phyloP scores from a whole-genome alignment of 1,140 invertebrate genomes.

The Drosophila hydei region DNA sequence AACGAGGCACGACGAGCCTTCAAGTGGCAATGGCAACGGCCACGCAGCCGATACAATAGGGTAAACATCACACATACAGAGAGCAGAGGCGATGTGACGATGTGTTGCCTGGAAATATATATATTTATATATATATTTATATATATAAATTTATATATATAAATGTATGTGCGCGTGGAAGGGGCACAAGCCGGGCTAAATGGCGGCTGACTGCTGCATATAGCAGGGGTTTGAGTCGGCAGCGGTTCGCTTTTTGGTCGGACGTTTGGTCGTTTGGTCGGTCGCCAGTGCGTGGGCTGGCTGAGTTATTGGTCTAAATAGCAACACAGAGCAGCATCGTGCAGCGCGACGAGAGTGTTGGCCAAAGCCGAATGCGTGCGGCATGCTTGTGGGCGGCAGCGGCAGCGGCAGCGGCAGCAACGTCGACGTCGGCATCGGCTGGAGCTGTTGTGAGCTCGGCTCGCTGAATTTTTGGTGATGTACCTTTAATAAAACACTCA shows the following conservation, averaged over 20 bases:
- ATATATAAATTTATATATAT: conserved; percentile 1
- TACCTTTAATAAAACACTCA: conserved; percentile 60
- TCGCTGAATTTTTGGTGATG: conserved; percentile 52
- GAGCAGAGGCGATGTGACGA: conserved; percentile 3
- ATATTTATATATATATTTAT: neutral
- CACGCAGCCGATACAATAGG: conserved; percentile 20
- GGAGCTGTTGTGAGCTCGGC: neutral
- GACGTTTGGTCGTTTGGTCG: conserved; percentile 9
- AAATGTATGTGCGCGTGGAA: conserved; percentile 5
- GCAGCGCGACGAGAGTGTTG: conserved; percentile 11
- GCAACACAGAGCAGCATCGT: conserved; percentile 53
- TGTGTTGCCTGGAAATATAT: conserved; percentile 8
- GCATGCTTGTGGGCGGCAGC: no score
- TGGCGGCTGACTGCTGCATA: neutral
- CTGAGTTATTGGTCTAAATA: conserved; percentile 63
- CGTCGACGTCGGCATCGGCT: neutral
- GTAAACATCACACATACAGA: conserved; percentile 8
- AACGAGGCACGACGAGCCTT: conserved; percentile 14
- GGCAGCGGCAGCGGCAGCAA: no score
- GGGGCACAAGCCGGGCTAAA: conserved; percentile 13
- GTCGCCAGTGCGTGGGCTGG: conserved; percentile 28
- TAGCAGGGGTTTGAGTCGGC: neutral
- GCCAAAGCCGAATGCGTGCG: conserved; percentile 11
- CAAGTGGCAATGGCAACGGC: conserved; percentile 20
- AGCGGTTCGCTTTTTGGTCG: conserved; percentile 20